Evolutionary conservation across 2,888 invertebrate genomes (phyloP), one percentile per base, ranked within the genome.

Genomic region (Rapana venosa): DNA sequence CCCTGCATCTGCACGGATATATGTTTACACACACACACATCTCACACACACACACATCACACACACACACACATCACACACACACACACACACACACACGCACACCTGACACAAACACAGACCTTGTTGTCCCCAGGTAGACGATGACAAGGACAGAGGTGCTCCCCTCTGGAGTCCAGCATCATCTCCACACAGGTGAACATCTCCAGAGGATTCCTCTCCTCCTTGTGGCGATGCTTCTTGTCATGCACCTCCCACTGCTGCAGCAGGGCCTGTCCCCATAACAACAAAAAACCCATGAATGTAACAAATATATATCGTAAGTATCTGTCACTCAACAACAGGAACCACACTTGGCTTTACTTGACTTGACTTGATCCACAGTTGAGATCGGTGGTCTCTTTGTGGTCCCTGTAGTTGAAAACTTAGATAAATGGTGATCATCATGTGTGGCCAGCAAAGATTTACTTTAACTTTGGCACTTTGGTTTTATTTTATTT

Each of bases 41-140:
- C 13, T 26, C 70, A n/a, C 35, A 79, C 83, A 1, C 20, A 83
- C 83, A 26, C 83, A 47, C 30, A 30, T n/a, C 84, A 58, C 58
- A n/a, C 84, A 84, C 13, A 13, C 58, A 84, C 58, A 47, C 26
- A 22, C 83, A 83, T 22, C 8, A n/a, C n/a, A 47, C 47, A 47
- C 47, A 47, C 47, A 47, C 61, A 61, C 77, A 77, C 77, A 77
- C 30, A 77, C 13, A 35, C 79, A 35, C 56, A 77, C 77, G 11
- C 32, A 47, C 47, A 47, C 47, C 47, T 47, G 47, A 47, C 47
- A 47, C 47, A 47, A 8, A 47, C 47, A 32, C 70, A 96, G 93
- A 98, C 98, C 94, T 98, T 98, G 96, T 99, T 99, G 96, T 99
- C 98, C 87, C 99, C 99, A 0, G 98, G 98, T 32, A 99, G 97